Conservation (phyloP, 2,888 invertebrate genomes). For the Sacculina carcini region DNA sequence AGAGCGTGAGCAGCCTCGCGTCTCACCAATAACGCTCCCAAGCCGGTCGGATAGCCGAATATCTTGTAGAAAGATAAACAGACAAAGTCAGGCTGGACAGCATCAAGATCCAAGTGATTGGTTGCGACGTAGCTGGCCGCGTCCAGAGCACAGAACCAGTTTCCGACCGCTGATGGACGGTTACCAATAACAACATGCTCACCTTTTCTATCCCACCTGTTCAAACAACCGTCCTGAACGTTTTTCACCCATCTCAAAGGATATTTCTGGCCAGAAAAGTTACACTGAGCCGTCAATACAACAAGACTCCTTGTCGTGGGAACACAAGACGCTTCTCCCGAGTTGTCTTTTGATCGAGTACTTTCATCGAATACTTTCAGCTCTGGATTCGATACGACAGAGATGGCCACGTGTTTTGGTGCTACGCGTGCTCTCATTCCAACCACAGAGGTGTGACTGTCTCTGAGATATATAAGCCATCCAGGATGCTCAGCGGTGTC, state of each 20-base stretch:
- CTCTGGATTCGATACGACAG: conserved; percentile 15
- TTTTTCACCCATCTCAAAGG: conserved; percentile 41
- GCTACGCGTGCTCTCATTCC: conserved; percentile 56
- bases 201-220: background rate
- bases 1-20: conserved; percentile 23
- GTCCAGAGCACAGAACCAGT: conserved; percentile 54
- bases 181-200: background rate
- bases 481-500: conserved; percentile 21
- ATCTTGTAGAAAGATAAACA: conserved; percentile 87
- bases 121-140: conserved; percentile 58
- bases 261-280: conserved; percentile 78
- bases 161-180: background rate
- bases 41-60: conserved; percentile 81
- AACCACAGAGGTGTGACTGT: conserved; percentile 85
- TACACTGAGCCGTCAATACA: conserved; percentile 73
- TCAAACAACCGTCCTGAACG: conserved; percentile 29
- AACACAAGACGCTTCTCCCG: conserved; percentile 3
- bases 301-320: conserved; percentile 37
- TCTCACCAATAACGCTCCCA: conserved; percentile 24
- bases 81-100: conserved; percentile 58
- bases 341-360: background rate
- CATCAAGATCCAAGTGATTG: conserved; percentile 42
- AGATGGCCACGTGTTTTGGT: conserved; percentile 9
- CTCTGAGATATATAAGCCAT: conserved; percentile 49
- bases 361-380: conserved; percentile 8